phyloP scores from a whole-genome alignment of 64 coral and sea anemone species.

The Montipora cactus region DNA sequence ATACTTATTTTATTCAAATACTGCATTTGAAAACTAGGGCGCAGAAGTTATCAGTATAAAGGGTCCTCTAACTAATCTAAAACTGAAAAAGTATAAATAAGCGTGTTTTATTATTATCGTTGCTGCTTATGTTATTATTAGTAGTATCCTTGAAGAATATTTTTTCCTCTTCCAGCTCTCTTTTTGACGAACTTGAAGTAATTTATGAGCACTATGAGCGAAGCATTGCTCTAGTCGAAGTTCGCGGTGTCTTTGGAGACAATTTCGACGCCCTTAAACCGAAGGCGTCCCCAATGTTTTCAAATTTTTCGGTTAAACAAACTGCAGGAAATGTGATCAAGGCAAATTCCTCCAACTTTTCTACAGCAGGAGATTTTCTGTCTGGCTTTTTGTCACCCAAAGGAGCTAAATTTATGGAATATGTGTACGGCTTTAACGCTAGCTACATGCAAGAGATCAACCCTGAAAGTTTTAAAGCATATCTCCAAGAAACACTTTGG shows the following conservation, averaged over 20 bases:
- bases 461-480: neutral
- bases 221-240: neutral
- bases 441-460: slow-evolving; percentile 14
- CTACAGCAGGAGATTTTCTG: slow-evolving; percentile 10
- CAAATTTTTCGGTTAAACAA: neutral
- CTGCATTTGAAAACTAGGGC: too few species aligned
- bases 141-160: too few species aligned
- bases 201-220: rapidly evolving
- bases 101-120: too few species aligned
- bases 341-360: neutral
- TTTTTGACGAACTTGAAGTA: neutral
- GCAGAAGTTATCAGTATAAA: too few species aligned
- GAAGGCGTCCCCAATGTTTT: slow-evolving; percentile 4
- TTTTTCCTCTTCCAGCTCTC: neutral
- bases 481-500: neutral
- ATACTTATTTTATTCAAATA: too few species aligned
- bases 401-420: neutral
- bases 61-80: too few species aligned
- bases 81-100: too few species aligned
- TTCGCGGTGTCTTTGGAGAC: neutral
- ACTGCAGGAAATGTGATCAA: neutral
- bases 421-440: neutral
- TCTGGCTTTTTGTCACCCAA: neutral
- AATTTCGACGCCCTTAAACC: neutral
- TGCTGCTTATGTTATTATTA: too few species aligned